These are phyloP conservation scores for Phoxinus phoxinus DNA, from an alignment of 2,113 vertebrate genomes.

Conservation along the genomic window DNA sequence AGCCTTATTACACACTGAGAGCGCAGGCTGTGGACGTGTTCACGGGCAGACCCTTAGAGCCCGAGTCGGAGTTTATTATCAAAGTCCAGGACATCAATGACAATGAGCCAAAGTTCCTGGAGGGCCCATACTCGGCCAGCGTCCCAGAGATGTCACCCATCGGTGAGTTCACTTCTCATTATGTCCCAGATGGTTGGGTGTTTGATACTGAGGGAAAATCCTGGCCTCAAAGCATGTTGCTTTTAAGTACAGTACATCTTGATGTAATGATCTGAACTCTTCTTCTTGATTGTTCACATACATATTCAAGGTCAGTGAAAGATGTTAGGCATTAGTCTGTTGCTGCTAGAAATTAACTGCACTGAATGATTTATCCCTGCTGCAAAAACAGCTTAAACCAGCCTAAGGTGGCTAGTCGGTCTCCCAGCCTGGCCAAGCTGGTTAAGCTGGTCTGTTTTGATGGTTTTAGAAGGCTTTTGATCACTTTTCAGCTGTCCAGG, in stretches of 20 bases:
- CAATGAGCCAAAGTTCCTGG: conserved; percentile 90
- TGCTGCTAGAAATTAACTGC: background rate
- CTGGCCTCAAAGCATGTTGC: background rate
- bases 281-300: conserved; percentile 18
- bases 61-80: conserved; percentile 93
- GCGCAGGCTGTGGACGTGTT: conserved; percentile 90
- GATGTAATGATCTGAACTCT: conserved; percentile 1
- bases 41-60: conserved; percentile 87
- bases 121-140: conserved; percentile 87
- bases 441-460: background rate
- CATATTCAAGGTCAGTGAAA: conserved; percentile 26
- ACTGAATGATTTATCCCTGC: background rate
- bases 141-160: conserved; percentile 95
- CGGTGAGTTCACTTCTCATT: conserved; percentile 71
- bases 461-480: background rate
- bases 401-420: background rate
- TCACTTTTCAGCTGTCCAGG: background rate
- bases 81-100: conserved; percentile 98
- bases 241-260: conserved; percentile 10
- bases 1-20: conserved; percentile 87
- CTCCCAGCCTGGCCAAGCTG: conserved; percentile 2
- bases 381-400: background rate
- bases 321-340: background rate
- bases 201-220: conserved; percentile 24
- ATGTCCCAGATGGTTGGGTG: conserved; percentile 14